Base-by-base conservation (phyloP, 2,888 invertebrate species). In the Lepeophtheirus nordmannii region DNA sequence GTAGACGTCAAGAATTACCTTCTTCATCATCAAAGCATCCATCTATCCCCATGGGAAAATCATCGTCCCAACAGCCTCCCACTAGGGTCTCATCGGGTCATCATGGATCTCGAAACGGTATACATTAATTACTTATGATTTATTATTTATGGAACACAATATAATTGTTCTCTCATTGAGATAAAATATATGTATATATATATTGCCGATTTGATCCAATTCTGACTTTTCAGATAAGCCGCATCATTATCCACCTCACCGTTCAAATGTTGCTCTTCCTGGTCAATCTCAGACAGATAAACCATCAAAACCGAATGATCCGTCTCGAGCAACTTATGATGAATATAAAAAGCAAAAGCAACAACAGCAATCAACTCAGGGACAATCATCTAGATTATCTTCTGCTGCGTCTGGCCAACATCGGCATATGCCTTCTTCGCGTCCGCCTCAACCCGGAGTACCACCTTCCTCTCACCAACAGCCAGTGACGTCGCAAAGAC, bases 21-120 rank as follows among this genome's bases (percentile, higher is more conserved):
- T 20, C 57, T 30, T 57, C 57, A 11, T 57, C 57, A 20, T 30
- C 30, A 30, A 30, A 30, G 30, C 30, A 30, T 30, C 30, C 30
- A 30, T 57, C 57, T 30, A 57, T 30, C 11, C 20, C 57, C 57
- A 57, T 30, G 57, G 57, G 57, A 11, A 57, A 57, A 20, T 30
- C n/a, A 53, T 38, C n/a, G 17, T 58, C 14, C 22, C 23, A 14
- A 20, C 20, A 20, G 14, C 22, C 22, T 58, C 10, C 22, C 5
- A n/a, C 14, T 58, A 17, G n/a, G 53, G 8, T 1, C 17, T 53
- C n/a, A 53, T 53, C n/a, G 53, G 53, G n/a, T 53, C 53, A 53
- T 53, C 30, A 30, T 30, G 30, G 30, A 30, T 30, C 53, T 17
- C 20, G 53, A 53, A 53, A 53, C 8, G n/a, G 53, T 53, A 53